Conservation (phyloP, 2,888 invertebrate genomes). For the Notodonta dromedarius region DNA sequence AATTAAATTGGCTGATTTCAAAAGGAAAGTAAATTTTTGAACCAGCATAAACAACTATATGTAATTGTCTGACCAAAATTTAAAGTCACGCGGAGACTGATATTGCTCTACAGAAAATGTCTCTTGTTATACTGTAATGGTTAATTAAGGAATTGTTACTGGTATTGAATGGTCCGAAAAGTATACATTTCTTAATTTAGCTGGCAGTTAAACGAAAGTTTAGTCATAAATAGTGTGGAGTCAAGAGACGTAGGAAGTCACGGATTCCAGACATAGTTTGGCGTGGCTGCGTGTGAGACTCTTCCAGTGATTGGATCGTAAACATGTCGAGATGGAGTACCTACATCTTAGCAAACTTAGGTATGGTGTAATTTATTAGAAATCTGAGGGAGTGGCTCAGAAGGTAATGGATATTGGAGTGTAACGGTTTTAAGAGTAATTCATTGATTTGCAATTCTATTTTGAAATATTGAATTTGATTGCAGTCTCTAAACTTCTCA, state of each 20-base stretch:
- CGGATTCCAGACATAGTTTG: slow-evolving; percentile 45
- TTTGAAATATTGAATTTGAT: no score
- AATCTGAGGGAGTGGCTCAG: neutral
- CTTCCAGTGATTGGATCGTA: slow-evolving; percentile 50
- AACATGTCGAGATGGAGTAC: slow-evolving; percentile 44
- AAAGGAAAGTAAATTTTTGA: slow-evolving; percentile 47
- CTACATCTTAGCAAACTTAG: slow-evolving; percentile 22
- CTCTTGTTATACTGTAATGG: neutral
- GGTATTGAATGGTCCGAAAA: slow-evolving; percentile 2
- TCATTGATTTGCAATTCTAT: no score
- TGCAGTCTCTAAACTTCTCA: no score
- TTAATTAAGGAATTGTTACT: slow-evolving; percentile 4
- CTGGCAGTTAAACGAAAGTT: slow-evolving; percentile 18
- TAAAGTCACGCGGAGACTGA: neutral
- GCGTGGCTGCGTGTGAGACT: slow-evolving; percentile 36
- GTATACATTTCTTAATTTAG: slow-evolving; percentile 19
- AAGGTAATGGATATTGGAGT: no score
- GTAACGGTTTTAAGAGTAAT: no score
- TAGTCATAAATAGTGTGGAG: slow-evolving; percentile 28
- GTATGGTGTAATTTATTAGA: slow-evolving; percentile 15
- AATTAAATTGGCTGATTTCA: slow-evolving; percentile 51
- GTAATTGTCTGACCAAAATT: slow-evolving; percentile 20
- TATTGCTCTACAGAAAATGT: neutral
- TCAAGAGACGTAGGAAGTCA: slow-evolving; percentile 39
- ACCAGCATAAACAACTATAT: slow-evolving; percentile 42